Evolutionary conservation across 2,113 vertebrate genomes (phyloP), one percentile per base, ranked within the genome.

Genomic region (Jacana jacana): DNA sequence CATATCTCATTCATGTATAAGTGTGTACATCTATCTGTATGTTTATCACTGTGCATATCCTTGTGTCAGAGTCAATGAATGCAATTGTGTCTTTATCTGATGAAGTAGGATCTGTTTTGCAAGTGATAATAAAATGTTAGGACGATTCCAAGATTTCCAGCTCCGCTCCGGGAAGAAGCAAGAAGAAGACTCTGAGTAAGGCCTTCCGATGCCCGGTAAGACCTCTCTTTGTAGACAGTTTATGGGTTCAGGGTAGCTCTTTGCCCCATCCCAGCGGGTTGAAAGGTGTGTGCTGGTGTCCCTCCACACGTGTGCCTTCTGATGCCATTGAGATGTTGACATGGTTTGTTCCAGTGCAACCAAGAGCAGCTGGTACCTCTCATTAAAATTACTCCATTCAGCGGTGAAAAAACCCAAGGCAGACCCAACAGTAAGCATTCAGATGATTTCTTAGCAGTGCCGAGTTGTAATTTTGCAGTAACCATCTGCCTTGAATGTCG

Each of bases 71-170:
- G 94, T 97, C 97, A 97, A 96, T 94, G 93, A 97, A 97, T 97
- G 97, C 98, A 97, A 97, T 97, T 97, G 98, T 97, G 97, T 97
- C 95, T 97, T 96, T 97, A 96, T 97, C 88, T 96, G 97, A 98
- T 98, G 98, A 96, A 96, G 91, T 80, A 91, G 95, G 91, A 97
- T 98, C 97, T 97, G 97, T 95, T 98, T 98, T 98, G 97, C 96
- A 96, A 98, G 97, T 19, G 89, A 97, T 97, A 97, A 96, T 96
- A 96, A 98, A 98, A 98, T 89, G 90, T 97, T 97, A 92, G 54
- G 93, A 94, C 97, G 97, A 95, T 95, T 94, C 96, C 96, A 94
- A 97, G 97, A 88, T 97, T 97, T 96, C 60, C 97, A 96, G 46
- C 95, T 97, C 93, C 54, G 65, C 96, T 96, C 94, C 91, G 93